Conservation (phyloP, 2,888 invertebrate genomes). For the Odontocerum albicorne region DNA sequence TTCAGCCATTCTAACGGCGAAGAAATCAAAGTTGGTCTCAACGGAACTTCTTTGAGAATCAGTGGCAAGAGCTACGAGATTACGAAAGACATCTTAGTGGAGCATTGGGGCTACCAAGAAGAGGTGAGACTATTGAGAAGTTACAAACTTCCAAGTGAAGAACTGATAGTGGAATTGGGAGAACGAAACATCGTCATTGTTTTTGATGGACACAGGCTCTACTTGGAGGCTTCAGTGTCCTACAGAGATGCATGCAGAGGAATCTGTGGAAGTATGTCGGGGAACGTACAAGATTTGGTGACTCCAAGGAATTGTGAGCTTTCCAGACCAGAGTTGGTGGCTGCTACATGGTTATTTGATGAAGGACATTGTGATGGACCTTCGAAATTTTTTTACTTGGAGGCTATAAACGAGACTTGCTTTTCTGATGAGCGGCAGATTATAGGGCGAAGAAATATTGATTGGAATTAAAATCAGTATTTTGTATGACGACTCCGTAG, state of each 20-base stretch:
- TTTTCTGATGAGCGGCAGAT: no score
- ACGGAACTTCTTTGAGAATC: slow-evolving; percentile 11
- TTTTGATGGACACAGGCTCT: slow-evolving; percentile 53
- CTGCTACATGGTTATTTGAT: no score
- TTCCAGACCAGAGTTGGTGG: no score
- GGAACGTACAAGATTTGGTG: slow-evolving; percentile 61
- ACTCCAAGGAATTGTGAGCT: slow-evolving; percentile 58
- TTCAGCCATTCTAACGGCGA: no score
- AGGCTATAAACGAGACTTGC: no score
- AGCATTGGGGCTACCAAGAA: slow-evolving; percentile 2
- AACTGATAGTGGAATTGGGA: slow-evolving; percentile 47
- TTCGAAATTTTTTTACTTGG: no score
- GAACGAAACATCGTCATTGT: slow-evolving; percentile 44
- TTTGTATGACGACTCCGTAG: no score
- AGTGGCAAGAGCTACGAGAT: no score
- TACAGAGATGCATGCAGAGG: slow-evolving; percentile 58
- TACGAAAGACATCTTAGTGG: no score
- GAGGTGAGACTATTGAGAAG: slow-evolving; percentile 38
- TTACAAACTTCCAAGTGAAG: slow-evolving; percentile 46
- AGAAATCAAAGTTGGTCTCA: slow-evolving; percentile 48
- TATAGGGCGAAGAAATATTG: no score
- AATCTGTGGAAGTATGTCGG: slow-evolving; percentile 67
- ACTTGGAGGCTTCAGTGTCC: slow-evolving; percentile 44
- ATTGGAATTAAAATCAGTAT: no score
- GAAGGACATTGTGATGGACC: no score